Percentiles rank a stretch among this genome's conserved stretches.
Evolutionary conservation across 2,888 invertebrate species (phyloP).

Genomic region (Pardosa pseudoannulata): DNA sequence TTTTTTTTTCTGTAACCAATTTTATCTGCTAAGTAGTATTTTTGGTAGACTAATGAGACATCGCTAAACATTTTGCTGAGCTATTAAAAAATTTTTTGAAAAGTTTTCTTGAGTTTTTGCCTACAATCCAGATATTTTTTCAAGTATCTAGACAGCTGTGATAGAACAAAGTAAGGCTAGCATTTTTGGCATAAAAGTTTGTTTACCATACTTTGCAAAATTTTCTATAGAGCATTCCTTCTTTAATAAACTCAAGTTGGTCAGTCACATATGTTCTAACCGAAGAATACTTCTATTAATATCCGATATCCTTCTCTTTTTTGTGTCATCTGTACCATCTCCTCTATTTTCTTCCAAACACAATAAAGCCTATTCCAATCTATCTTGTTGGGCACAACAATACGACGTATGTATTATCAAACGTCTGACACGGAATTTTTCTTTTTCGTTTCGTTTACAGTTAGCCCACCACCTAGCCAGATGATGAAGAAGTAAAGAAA

Average conservation of each 20-base stretch:
- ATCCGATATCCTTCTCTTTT: neutral
- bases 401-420: neutral
- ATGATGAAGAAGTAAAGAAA: constrained; percentile 43
- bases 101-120: neutral
- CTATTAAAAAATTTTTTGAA: neutral
- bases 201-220: too few species aligned
- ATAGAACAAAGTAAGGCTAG: neutral
- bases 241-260: too few species aligned
- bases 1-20: too few species aligned
- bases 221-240: too few species aligned
- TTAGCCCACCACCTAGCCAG: constrained; percentile 21
- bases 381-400: constrained; percentile 59
- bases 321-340: neutral
- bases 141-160: neutral
- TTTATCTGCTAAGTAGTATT: too few species aligned
- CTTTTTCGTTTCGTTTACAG: constrained; percentile 53
- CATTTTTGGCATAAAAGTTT: too few species aligned
- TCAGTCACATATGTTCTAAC: too few species aligned
- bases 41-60: too few species aligned
- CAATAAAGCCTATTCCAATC: neutral
- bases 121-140: neutral
- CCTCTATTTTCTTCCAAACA: neutral
- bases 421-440: constrained; percentile 18
- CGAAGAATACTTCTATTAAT: neutral
- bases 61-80: neutral